Evolutionary conservation across 2,888 invertebrate genomes (phyloP), one percentile per base, ranked within the genome.

Genomic region (Spodoptera exigua): DNA sequence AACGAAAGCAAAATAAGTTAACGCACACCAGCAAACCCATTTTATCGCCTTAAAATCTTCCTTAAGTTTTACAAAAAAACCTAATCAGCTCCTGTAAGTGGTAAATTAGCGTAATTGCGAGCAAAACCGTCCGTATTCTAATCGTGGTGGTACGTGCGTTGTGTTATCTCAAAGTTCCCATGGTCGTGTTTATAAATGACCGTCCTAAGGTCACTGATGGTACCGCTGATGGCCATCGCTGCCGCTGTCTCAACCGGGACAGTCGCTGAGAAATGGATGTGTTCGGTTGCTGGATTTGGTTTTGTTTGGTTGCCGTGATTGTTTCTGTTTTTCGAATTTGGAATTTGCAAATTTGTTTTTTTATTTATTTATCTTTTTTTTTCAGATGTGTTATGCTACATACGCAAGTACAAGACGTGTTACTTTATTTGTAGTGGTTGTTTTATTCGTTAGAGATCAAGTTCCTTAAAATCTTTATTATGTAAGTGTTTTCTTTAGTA

Each of bases 101-200:
- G 70, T 74, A 74, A 77, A 76, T 76, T 68, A 76, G 58, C 63
- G 78, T 77, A 74, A 76, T 77, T 88, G 85, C 80, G 64, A 76
- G 81, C 81, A 82, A 81, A 69, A 85, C 81, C 83, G 83, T 86
- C 78, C 78, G 79, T 78, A 78, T 83, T 86, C 76, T 88, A 87
- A 88, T 89, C 86, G 82, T 78, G 51, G 81, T 70, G 67, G 83
- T 89, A 92, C 93, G 93, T 93, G 93, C 88, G 92, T 92, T 93
- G 89, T 74, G 86, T 81, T 93, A 93, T 93, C 93, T 78, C 54
- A 13, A 36, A 74, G 91, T 93, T 93, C 93, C 92, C 93, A 93
- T 88, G 91, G 89, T 83, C 89, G 90, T 85, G 91, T 87, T 88
- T 88, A 85, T 87, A 88, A 91, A 88, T 91, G 93, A 91, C 91